Percentiles rank a stretch among this genome's conserved stretches.
These are phyloP conservation scores for Pteronotus mesoamericanus DNA, from an alignment of 2,797 vertebrate genomes.

Conservation along the genomic window DNA sequence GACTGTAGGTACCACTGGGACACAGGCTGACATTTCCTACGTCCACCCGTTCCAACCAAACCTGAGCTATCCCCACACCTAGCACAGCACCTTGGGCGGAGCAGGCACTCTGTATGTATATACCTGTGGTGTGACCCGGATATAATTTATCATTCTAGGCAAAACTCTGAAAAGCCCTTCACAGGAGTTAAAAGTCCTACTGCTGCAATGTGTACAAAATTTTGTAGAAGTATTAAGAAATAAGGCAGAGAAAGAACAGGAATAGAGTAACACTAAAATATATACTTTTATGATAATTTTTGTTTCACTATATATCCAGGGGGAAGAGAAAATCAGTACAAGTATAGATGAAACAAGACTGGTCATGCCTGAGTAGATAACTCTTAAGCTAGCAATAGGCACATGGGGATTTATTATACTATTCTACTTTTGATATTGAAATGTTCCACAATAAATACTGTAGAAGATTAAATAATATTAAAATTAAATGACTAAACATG, in stretches of 20 bases:
- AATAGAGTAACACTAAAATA: neutral
- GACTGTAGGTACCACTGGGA: neutral
- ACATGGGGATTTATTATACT: neutral
- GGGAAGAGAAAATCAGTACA: neutral
- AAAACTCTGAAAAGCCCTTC: neutral
- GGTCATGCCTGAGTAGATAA: neutral
- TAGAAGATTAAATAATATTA: neutral
- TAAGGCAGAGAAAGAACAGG: neutral
- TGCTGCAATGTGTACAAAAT: neutral
- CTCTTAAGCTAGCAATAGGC: neutral
- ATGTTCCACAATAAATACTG: neutral
- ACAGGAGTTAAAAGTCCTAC: neutral
- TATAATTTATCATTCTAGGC: neutral
- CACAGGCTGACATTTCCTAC: neutral
- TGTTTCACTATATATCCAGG: neutral
- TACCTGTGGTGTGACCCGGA: neutral
- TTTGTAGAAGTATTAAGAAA: neutral
- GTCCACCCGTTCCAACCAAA: neutral
- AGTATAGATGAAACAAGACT: neutral
- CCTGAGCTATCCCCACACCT: neutral
- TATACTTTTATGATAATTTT: neutral
- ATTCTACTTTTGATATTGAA: slow-evolving; percentile 2
- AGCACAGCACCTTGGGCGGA: neutral
- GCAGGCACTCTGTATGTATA: neutral
- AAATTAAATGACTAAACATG: slow-evolving; percentile 1